Percentiles rank a stretch among this genome's conserved stretches.
These are phyloP conservation scores for Brachionichthys hirsutus DNA, from an alignment of 2,113 vertebrate species.

Conservation along the genomic window DNA sequence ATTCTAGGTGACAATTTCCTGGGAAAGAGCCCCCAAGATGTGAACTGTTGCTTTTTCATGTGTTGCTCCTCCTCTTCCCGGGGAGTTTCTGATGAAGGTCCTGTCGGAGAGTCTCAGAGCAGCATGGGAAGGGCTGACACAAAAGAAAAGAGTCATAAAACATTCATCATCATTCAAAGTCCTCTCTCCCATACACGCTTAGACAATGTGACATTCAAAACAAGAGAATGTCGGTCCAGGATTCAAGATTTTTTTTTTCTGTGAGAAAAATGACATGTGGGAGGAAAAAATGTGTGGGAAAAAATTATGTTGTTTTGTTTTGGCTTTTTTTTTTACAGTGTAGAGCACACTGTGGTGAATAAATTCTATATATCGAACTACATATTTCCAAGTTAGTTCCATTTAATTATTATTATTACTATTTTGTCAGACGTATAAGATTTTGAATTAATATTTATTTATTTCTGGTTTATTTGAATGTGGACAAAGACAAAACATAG, in stretches of 20 bases:
- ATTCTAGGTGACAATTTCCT: constrained; percentile 19
- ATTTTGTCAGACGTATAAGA: too few relatives aligned
- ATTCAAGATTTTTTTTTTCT: constrained; percentile 56
- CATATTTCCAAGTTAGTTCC: too few relatives aligned
- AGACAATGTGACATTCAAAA: constrained; percentile 77
- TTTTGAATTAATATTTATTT: too few relatives aligned
- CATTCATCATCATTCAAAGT: constrained; percentile 79
- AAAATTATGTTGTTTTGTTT: constrained; percentile 2
- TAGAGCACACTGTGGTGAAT: too few relatives aligned
- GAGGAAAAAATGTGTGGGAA: constrained; percentile 13
- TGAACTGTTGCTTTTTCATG: constrained; percentile 20
- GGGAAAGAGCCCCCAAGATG: constrained; percentile 11
- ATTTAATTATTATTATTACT: too few relatives aligned
- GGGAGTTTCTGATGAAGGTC: constrained; percentile 29
- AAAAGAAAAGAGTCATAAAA: constrained; percentile 79
- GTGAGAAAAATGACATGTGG: constrained; percentile 44
- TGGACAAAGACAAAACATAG: too few relatives aligned
- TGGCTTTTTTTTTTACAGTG: constrained; percentile 47
- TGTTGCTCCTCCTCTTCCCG: constrained; percentile 42
- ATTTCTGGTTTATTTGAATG: too few relatives aligned
- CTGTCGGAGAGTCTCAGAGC: constrained; percentile 45
- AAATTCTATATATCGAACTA: too few relatives aligned
- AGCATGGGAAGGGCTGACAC: constrained; percentile 53
- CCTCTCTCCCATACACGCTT: constrained; percentile 46
- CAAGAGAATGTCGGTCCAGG: constrained; percentile 66